Conservation (phyloP, 2,797 vertebrate genomes). For the Pangasius krempfi region DNA sequence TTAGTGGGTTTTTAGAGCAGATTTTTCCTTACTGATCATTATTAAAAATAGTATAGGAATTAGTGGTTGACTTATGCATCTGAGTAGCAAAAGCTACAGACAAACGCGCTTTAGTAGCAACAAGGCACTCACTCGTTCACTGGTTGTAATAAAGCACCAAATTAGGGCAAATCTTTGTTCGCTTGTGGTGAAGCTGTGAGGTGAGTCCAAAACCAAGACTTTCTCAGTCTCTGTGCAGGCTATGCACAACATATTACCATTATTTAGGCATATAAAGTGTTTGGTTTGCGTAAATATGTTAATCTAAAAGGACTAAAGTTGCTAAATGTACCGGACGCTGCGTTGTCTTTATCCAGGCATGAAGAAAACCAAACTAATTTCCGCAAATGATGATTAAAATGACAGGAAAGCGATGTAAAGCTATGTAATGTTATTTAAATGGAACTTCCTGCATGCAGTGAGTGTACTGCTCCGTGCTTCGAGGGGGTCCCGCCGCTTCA, state of each 20-base stretch:
- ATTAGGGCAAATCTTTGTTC: conserved; percentile 18
- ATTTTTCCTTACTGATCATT: not conserved
- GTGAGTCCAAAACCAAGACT: not conserved
- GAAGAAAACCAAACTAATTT: conserved; percentile 29
- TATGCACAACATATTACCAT: not conserved
- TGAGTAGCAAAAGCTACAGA: not conserved
- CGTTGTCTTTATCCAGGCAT: conserved; percentile 1
- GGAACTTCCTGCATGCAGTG: conserved; percentile 58
- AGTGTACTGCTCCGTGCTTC: conserved; percentile 53
- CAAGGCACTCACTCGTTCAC: not conserved
- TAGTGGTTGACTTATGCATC: not conserved
- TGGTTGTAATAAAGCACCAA: conserved; percentile 13
- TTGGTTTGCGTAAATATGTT: not conserved
- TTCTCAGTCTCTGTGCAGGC: not conserved
- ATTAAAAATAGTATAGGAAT: not conserved
- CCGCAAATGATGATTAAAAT: conserved; percentile 51
- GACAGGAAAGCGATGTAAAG: conserved; percentile 46
- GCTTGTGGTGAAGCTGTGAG: conserved; percentile 5
- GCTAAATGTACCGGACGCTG: not conserved
- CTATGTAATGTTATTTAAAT: conserved; percentile 62
- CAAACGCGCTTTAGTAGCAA: not conserved
- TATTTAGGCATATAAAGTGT: not conserved
- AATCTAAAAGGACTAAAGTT: not conserved
- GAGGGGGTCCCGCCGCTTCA: conserved; percentile 55
- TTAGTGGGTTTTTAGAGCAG: too few relatives aligned